Base-by-base conservation (phyloP, 2,113 vertebrate genomes). In the Crotalus viridis region DNA sequence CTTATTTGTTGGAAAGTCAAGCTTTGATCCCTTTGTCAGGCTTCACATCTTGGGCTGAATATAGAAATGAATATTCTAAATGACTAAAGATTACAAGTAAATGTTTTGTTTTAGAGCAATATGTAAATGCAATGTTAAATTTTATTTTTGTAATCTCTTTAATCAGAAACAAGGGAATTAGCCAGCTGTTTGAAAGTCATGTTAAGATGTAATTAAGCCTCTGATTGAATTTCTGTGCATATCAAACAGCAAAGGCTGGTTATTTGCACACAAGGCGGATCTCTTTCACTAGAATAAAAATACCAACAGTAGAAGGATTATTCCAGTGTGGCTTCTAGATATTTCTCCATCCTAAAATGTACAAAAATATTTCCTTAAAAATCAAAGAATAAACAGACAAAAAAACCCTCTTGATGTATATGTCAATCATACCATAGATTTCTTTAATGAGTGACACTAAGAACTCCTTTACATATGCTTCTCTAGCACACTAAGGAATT, bases 201-300 rank as follows among this genome's bases (percentile, higher is more conserved):
- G 98, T 98, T 98, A 98, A 98, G 98, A 98, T 98, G 97, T 99
- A 99, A 99, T 99, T 99, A 99, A 98, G 98, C 97, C 98, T 98
- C 97, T 98, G 98, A 99, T 98, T 99, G 98, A 98, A 99, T 99
- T 98, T 98, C 97, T 97, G 96, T 92, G 97, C 98, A 98, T 98
- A 98, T 97, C 97, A 98, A 98, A 97, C 96, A 97, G 96, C 93
- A 96, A 96, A 96, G 95, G 94, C 96, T 97, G 96, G 95, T 93
- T 96, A 97, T 98, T 96, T 97, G 95, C 97, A 98, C 95, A 97
- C 92, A 98, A 97, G 96, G 97, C 96, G 97, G 96, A 97, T 95
- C 64, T 26, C 90, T 96, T 94, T 97, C 96, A 97, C 97, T 98
- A 97, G 93, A 98, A 97, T 93, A 96, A 97, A 96, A 96, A 93